Evolutionary conservation across 2,888 invertebrate genomes (phyloP), one percentile per base, ranked within the genome.

Genomic region (Lithophane leautieri): DNA sequence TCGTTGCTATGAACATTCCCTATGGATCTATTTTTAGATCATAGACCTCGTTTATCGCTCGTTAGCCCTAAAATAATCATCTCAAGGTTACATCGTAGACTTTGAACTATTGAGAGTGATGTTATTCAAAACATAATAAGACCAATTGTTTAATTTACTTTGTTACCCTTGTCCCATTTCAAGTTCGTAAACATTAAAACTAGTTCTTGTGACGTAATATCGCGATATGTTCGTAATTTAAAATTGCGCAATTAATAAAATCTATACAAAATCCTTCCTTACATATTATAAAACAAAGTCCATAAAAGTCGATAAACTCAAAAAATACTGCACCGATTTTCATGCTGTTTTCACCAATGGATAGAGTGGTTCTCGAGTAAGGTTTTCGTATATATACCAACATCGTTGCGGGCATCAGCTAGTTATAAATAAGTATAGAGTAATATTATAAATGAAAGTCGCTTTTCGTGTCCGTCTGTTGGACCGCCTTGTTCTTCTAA

Each of bases 81-180:
- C 78, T 77, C 88, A 87, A 88, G 88, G 87, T 87, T 86, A 70
- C 70, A 54, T n/a, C 0, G 12, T 86, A 87, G 87, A 87, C 87
- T 87, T 87, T 87, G 87, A 70, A 88, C 87, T 72, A n/a, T 73
- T 25, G 60, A 66, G 67, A 69, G 56, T 47, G 7, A 44, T 77
- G 58, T 14, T 69, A 70, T 40, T 72, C 34, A 34, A 77, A 80
- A 83, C 68, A 81, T 28, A 77, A 50, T 60, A 25, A 25, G 56
- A 47, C 42, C 34, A 7, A 52, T 42, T 56, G 40, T 67, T 4
- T 68, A 42, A 40, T n/a, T n/a, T n/a, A n/a, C n/a, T n/a, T n/a
- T n/a, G 62, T 40, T 78, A 19, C 73, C 71, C 69, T 71, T 71
- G 61, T 54, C 56, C 9, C 19, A 42, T 60, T 50, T 71, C 40